A percentile compares a stretch with the other conserved stretches of the same genome.
phyloP scores from a whole-genome alignment of 2,888 invertebrate genomes.

The Drosophila conformis region DNA sequence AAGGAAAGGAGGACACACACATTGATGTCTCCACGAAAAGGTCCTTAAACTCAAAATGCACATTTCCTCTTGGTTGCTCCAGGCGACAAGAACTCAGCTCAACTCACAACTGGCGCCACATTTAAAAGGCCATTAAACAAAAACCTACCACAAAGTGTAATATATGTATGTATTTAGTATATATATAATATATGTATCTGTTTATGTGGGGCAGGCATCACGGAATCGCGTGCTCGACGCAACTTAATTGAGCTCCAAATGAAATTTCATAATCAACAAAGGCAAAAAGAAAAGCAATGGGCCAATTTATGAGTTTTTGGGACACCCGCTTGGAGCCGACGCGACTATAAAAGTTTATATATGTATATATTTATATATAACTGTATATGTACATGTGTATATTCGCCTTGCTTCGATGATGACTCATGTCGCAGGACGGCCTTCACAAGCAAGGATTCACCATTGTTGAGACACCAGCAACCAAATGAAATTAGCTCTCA shows the following conservation, averaged over 20 bases:
- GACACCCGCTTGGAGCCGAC: slow-evolving; percentile 49
- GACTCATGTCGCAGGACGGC: slow-evolving; percentile 51
- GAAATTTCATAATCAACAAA: slow-evolving; percentile 74
- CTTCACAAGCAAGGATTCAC: slow-evolving; percentile 53
- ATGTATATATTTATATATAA: slow-evolving; percentile 23
- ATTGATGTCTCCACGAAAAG: slow-evolving; percentile 37
- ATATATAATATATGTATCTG: slow-evolving; percentile 9
- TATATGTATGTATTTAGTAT: slow-evolving; percentile 3
- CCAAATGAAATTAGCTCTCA: slow-evolving; percentile 56
- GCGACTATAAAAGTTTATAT: slow-evolving; percentile 40
- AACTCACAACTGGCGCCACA: slow-evolving; percentile 45
- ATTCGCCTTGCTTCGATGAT: slow-evolving; percentile 22
- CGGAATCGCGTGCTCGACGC: slow-evolving; percentile 65
- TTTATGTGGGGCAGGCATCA: slow-evolving; percentile 60
- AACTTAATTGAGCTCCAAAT: slow-evolving; percentile 74
- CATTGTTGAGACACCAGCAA: slow-evolving; percentile 16
- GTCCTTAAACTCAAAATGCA: slow-evolving; percentile 61
- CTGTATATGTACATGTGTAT: slow-evolving; percentile 28
- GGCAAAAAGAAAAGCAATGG: slow-evolving; percentile 42
- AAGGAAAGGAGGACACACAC: slow-evolving; percentile 10
- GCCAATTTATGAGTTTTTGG: slow-evolving; percentile 48
- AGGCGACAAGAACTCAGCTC: slow-evolving; percentile 10
- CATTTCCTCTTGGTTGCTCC: slow-evolving; percentile 29
- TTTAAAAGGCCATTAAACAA: slow-evolving; percentile 55
- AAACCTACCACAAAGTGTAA: slow-evolving; percentile 54